Evolutionary conservation across 1,140 invertebrate species (phyloP), one percentile per base, ranked within the genome.

Genomic region (Drosophila baimaii): DNA sequence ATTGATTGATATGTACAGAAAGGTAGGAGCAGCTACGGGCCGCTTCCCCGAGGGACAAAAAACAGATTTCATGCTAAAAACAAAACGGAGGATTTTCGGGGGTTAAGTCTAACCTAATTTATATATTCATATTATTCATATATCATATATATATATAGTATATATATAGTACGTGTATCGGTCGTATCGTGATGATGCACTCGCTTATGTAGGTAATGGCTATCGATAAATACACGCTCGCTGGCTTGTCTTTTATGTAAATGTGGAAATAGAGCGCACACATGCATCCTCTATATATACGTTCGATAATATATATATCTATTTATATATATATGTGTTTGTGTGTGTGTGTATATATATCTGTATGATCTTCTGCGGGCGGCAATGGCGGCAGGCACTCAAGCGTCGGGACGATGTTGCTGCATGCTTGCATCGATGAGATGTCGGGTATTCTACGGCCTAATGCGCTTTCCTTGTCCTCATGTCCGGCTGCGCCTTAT

Each of bases 181-280:
- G 31, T 25, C 61, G 21, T 44, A 35, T 27, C 31, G 58, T 76
- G 65, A 43, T 77, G 56, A 37, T 77, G 56, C 59, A 70, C 64
- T 57, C 58, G 66, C 65, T 77, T 77, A 79, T 46, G 54, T 66
- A 41, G 58, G 68, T 83, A 88, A 46, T 62, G 35, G 55, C 70
- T 86, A 83, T 73, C 62, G 66, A 64, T 89, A 88, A 88, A 82
- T 88, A 83, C 83, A 89, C 76, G 83, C 84, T 70, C 79, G 83
- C 59, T 62, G 68, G 83, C 83, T 89, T 88, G 83, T 88, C 83
- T 88, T 88, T 88, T 88, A 88, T 83, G 84, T 81, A 89, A 88
- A 68, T 85, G 66, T 88, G 83, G 77, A 83, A 89, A 88, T 79
- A 84, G 74, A 72, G 76, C 83, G 86, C 76, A 82, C 75, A 72